Conservation (phyloP, 2,888 invertebrate species). For the Odontocolon sp. region DNA sequence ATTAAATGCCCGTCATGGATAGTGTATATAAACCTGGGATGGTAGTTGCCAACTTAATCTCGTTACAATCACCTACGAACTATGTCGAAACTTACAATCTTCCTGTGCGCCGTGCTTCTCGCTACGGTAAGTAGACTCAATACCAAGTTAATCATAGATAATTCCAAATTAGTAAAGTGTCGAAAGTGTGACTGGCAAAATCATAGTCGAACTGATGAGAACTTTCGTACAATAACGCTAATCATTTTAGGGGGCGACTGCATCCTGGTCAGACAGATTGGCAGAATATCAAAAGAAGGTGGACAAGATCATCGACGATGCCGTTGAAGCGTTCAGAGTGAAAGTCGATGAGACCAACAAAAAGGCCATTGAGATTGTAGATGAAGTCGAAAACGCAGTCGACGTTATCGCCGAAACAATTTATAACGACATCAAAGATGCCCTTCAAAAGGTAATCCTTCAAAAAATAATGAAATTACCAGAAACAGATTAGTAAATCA, state of each 20-base stretch:
- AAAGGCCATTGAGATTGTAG: conserved; percentile 22
- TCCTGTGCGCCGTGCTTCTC: conserved; percentile 35
- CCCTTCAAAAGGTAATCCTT: conserved; percentile 43
- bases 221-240: not conserved
- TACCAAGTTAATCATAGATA: not conserved
- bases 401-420: conserved; percentile 34
- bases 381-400: conserved; percentile 44
- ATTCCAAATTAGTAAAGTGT: too few species aligned
- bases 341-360: conserved; percentile 50
- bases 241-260: conserved; percentile 22
- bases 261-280: conserved; percentile 10
- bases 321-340: conserved; percentile 43
- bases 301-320: conserved; percentile 46
- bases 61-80: not conserved
- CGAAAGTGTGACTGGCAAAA: too few species aligned
- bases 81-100: conserved; percentile 36
- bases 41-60: not conserved
- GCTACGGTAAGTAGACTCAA: conserved; percentile 42
- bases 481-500: not conserved
- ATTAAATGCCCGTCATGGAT: not conserved
- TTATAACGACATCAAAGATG: conserved; percentile 30
- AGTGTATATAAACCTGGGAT: conserved; percentile 31
- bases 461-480: not conserved
- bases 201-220: too few species aligned
- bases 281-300: conserved; percentile 43